phyloP scores from a whole-genome alignment of 2,797 vertebrate genomes.

The Trachops cirrhosus region DNA sequence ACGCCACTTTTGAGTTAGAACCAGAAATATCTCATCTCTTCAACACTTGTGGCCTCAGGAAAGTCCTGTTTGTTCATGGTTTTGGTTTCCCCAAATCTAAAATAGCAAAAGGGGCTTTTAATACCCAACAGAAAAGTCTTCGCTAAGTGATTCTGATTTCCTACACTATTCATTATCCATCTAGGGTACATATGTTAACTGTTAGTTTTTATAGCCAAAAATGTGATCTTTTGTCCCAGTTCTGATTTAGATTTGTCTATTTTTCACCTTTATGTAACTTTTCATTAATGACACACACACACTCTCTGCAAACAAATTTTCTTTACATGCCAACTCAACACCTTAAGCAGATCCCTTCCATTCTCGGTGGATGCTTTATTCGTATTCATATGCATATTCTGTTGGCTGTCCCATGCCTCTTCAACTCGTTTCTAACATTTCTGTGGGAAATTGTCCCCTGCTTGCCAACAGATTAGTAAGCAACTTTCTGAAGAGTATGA shows the following conservation, averaged over 20 bases:
- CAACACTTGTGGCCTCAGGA: neutral
- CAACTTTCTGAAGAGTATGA: conserved; percentile 98
- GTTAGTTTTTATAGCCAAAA: conserved; percentile 23
- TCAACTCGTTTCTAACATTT: conserved; percentile 62
- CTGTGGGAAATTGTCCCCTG: conserved; percentile 57
- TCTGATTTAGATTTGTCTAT: neutral
- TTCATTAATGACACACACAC: neutral
- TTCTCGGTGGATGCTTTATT: neutral
- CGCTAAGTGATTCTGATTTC: neutral
- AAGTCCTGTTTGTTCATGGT: neutral
- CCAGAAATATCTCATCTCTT: neutral
- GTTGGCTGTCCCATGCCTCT: neutral
- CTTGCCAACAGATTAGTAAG: conserved; percentile 91
- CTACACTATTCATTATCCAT: neutral
- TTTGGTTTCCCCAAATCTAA: neutral
- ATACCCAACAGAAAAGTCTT: neutral
- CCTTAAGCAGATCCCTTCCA: neutral
- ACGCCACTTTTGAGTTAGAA: neutral
- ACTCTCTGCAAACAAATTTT: conserved; percentile 7
- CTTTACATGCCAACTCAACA: neutral
- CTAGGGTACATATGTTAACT: neutral
- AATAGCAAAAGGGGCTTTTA: neutral
- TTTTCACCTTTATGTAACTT: conserved; percentile 20
- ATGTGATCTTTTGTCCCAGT: neutral
- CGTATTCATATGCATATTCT: neutral